Base-by-base conservation (phyloP, 1,140 invertebrate species). In the Temnothorax longispinosus region DNA sequence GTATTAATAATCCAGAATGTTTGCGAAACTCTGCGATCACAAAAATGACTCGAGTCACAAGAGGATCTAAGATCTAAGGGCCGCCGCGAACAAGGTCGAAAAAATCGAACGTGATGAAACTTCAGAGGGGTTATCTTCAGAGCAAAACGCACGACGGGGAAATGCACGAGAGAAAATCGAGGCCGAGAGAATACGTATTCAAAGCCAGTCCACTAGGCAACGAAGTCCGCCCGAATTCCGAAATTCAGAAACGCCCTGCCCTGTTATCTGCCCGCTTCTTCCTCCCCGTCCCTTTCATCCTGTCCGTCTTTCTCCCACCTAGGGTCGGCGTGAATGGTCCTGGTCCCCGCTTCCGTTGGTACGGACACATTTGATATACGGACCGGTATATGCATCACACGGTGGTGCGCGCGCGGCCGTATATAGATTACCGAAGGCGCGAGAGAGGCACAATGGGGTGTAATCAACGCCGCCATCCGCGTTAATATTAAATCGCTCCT, bases 401-500 rank as follows among this genome's bases (percentile, higher is more conserved):
- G 90, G 84, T 64, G 89, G 84, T 65, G 32, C 84, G 86, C 81
- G 82, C 76, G 77, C 89, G 80, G 87, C 85, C 86, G 89, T 92
- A 94, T 92, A 94, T 94, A 93, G 93, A 94, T 94, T 94, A 93
- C 91, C 91, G 87, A 93, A 94, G 93, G 91, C 91, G 94, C 86
- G 86, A 93, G 89, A 91, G 88, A 93, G 87, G 91, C 91, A 94
- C 93, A 94, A 94, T 94, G 88, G 93, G 92, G 91, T 93, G 92
- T 94, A 94, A 95, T 94, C 94, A 94, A 90, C 89, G 88, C 86
- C 71, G 56, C 76, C 74, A 74, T 76, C 87, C 92, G 88, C 91
- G 93, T 94, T 94, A 93, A 94, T 93, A 94, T 94, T 94, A 93
- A 94, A 94, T 93, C 91, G 93, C 91, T 88, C 88, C 87, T 87